phyloP scores from a whole-genome alignment of 2,797 vertebrate species.

The Tympanoctomys barrerae region DNA sequence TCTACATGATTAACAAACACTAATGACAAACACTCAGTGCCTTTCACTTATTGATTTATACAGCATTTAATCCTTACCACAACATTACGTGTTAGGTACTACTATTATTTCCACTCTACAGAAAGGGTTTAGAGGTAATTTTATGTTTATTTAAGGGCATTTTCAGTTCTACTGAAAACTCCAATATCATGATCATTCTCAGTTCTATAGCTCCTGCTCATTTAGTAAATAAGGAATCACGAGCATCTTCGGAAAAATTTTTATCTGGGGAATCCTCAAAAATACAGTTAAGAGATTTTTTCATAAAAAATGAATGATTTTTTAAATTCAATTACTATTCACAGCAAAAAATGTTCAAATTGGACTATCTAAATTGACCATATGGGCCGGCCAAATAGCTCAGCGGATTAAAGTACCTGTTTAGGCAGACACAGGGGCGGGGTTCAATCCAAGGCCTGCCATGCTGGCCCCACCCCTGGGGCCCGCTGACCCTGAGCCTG shows the following conservation, averaged over 20 bases:
- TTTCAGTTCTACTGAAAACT: constrained; percentile 40
- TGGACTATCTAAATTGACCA: neutral
- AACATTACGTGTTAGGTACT: neutral
- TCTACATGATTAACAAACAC: constrained; percentile 7
- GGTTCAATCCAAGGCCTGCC: too few relatives aligned
- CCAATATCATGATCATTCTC: neutral
- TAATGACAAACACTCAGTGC: neutral
- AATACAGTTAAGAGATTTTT: neutral
- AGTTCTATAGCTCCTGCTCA: neutral
- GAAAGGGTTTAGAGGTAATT: constrained; percentile 38
- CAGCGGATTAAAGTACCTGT: too few relatives aligned
- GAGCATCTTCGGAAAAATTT: constrained; percentile 36
- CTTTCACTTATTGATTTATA: constrained; percentile 10
- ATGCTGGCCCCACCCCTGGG: too few relatives aligned
- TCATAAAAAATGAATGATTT: constrained; percentile 17
- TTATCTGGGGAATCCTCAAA: constrained; percentile 10
- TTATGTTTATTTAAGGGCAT: constrained; percentile 18
- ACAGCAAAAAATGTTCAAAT: constrained; percentile 10
- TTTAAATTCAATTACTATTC: constrained; percentile 38
- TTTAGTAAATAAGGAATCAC: neutral
- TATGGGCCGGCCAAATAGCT: too few relatives aligned
- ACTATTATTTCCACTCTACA: constrained; percentile 6
- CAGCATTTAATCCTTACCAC: constrained; percentile 38
- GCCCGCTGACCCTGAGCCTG: too few relatives aligned
- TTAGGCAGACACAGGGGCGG: too few relatives aligned